These are phyloP conservation scores for Andrena haemorrhoa DNA, from an alignment of 2,888 invertebrate genomes.

Conservation along the genomic window DNA sequence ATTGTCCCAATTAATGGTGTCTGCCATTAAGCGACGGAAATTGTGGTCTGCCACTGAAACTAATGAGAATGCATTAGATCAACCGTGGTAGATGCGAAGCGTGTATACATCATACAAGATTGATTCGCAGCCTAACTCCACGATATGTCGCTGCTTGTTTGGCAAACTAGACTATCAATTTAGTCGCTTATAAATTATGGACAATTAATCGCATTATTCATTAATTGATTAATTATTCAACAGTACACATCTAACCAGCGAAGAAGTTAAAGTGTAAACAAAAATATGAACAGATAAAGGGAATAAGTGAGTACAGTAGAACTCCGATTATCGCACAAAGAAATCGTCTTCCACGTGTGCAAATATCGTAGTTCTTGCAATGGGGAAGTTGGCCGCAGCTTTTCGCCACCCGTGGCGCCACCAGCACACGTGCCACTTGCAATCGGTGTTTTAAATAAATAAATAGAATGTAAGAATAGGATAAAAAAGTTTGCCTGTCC, in stretches of 20 bases:
- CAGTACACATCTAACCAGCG: background rate
- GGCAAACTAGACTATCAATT: constrained; percentile 10
- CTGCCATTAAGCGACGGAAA: constrained; percentile 25
- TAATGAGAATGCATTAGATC: constrained; percentile 22
- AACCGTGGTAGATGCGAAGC: constrained; percentile 15
- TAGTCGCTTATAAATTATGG: background rate
- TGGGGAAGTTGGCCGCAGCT: too few relatives aligned
- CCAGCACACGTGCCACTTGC: too few relatives aligned
- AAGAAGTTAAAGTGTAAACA: background rate
- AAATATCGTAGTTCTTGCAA: too few relatives aligned
- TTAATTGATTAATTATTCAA: background rate
- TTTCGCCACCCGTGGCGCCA: too few relatives aligned
- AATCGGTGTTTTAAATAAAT: too few relatives aligned
- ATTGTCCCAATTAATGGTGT: constrained; percentile 1
- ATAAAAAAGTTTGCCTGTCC: too few relatives aligned
- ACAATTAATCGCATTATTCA: constrained; percentile 16
- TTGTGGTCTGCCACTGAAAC: constrained; percentile 25
- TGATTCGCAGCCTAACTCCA: constrained; percentile 19
- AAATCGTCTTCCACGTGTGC: too few relatives aligned
- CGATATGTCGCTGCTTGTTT: constrained; percentile 17
- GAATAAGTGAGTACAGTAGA: too few relatives aligned
- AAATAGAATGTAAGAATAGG: too few relatives aligned
- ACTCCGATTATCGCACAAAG: too few relatives aligned
- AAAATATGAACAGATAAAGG: too few relatives aligned
- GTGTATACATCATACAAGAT: constrained; percentile 4